Percentiles rank a stretch among this genome's conserved stretches.
phyloP scores from a whole-genome alignment of 2,113 vertebrate species.

The Muntiacus reevesi region DNA sequence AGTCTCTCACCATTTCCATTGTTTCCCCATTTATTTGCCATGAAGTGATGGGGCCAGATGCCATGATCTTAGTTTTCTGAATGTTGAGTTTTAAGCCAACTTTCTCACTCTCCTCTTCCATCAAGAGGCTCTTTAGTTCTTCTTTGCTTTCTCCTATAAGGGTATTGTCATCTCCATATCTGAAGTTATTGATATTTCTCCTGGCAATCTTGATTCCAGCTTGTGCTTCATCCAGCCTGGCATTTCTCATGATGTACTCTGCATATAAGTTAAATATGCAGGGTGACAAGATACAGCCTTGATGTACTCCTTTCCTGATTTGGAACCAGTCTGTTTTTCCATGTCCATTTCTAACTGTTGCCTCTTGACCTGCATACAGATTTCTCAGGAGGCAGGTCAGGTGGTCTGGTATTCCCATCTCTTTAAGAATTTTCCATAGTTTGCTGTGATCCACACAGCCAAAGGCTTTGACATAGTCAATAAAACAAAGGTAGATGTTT shows the following conservation, averaged over 20 bases:
- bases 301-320: neutral
- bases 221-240: neutral
- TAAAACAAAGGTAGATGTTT: neutral
- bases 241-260: neutral
- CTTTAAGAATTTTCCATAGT: neutral
- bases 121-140: neutral
- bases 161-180: neutral
- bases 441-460: neutral
- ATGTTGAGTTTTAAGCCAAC: neutral
- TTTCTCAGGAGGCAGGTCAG: neutral
- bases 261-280: neutral
- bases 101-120: neutral
- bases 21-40: neutral
- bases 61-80: neutral
- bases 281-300: neutral
- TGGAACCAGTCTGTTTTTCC: neutral
- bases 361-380: neutral
- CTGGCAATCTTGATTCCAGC: too few relatives aligned
- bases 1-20: neutral
- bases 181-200: neutral
- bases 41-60: neutral
- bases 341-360: neutral
- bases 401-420: neutral
- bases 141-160: neutral
- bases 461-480: neutral